phyloP scores from a whole-genome alignment of 2,888 invertebrate genomes.

The Oligia strigilis region DNA sequence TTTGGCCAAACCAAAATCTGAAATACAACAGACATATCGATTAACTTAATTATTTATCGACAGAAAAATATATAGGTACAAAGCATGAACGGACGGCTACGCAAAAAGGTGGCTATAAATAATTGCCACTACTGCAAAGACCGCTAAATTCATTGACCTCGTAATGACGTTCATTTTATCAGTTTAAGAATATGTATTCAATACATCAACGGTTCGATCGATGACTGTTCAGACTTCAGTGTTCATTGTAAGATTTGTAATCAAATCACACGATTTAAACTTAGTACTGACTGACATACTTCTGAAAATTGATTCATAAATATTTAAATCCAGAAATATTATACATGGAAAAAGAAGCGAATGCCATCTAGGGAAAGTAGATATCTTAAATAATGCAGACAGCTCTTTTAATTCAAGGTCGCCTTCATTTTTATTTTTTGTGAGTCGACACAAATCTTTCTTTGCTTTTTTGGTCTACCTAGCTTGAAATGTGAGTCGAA shows the following conservation, averaged over 20 bases:
- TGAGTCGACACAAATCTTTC: background rate
- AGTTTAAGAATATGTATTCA: conserved; percentile 59
- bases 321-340: conserved; percentile 43
- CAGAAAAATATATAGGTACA: conserved; percentile 25
- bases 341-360: background rate
- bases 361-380: background rate
- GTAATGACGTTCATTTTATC: conserved; percentile 56
- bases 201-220: conserved; percentile 49
- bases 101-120: conserved; percentile 51
- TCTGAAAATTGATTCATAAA: conserved; percentile 47
- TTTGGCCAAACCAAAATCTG: conserved; percentile 99
- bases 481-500: background rate
- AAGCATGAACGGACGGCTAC: conserved; percentile 21
- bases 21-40: conserved; percentile 73
- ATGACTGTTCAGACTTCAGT: conserved; percentile 38
- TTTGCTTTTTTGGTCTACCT: background rate
- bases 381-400: conserved; percentile 8
- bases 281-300: conserved; percentile 24
- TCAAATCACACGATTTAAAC: conserved; percentile 49
- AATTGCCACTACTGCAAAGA: conserved; percentile 52
- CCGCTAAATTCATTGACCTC: conserved; percentile 63
- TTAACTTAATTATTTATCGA: conserved; percentile 49
- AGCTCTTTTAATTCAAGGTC: background rate
- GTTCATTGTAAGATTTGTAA: conserved; percentile 52
- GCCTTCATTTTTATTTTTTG: background rate